Evolutionary conservation across 2,797 vertebrate genomes (phyloP), one percentile per base, ranked within the genome.

Genomic region (Paratrypauchen microcephalus): DNA sequence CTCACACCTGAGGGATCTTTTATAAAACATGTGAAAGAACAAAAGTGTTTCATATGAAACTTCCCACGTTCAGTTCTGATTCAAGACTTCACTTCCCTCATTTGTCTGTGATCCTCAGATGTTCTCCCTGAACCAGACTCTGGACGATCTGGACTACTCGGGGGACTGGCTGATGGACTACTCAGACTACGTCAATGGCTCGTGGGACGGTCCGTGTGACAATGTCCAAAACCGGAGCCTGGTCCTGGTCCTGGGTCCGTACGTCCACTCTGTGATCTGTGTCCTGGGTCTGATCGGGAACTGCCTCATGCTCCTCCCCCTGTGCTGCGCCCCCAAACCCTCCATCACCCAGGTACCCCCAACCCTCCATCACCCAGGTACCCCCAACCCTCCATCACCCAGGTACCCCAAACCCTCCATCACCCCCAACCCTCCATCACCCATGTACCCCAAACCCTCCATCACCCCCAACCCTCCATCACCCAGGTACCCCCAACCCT

Each of bases 231-330:
- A 59, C 57, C 57, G 4, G 15, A 59, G 55, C n/a, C 36, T 63
- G 60, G 39, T 1, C 11, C 36, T 41, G 60, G 36, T 39, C 5
- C 39, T 41, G 36, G 60, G 55, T 28, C 55, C 55, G 24, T 57
- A 57, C 55, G 13, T 57, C 8, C 55, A 57, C 55, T 57, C 55
- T 13, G n/a, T 57, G 23, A 57, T 57, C 23, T 57, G 55, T 57
- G 55, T 57, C 55, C 55, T 57, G 24, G 55, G 55, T 2, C 55
- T 57, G 55, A 57, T 57, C 13, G 55, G 55, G 55, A 57, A 57
- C 55, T 28, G 12, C 13, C 55, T 57, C 12, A 57, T 57, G 55
- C 6, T 57, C 23, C 24, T 57, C 13, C 26, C 55, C 4, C 55
- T 57, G 12, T 28, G 2, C 23, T 57, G 55, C 24, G 6, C 24